Conservation (phyloP, 2,797 vertebrate genomes). For the Lacerta agilis region DNA sequence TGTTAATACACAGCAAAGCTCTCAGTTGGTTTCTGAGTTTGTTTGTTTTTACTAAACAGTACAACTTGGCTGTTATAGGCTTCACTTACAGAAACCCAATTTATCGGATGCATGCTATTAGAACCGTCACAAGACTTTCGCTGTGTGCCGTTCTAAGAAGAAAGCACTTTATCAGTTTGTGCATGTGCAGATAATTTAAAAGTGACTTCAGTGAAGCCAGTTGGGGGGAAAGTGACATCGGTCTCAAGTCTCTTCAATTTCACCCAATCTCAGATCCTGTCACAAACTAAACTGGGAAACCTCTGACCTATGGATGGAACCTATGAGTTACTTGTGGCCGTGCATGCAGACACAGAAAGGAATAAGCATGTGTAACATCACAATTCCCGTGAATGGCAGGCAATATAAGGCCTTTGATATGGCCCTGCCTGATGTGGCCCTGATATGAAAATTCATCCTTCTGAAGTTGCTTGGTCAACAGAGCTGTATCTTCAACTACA, state of each 20-base stretch:
- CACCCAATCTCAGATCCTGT: not conserved
- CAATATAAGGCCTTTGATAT: not conserved
- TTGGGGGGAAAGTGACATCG: conserved; percentile 8
- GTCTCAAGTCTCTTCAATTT: not conserved
- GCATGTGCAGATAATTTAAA: conserved; percentile 15
- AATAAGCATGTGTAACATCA: not conserved
- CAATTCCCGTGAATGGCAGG: not conserved
- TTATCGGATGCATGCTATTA: conserved; percentile 9
- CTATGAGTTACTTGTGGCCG: not conserved
- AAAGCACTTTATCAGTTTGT: not conserved
- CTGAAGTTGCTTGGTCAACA: not conserved
- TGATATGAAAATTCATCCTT: not conserved
- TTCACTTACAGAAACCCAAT: not conserved
- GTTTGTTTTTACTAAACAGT: not conserved
- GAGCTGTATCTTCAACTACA: not conserved
- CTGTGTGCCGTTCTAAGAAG: not conserved
- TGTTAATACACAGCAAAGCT: not conserved
- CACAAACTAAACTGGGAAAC: not conserved
- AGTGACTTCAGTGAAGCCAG: conserved; percentile 11
- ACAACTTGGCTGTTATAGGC: not conserved
- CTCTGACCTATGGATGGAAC: not conserved
- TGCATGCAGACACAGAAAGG: not conserved
- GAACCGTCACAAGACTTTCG: not conserved
- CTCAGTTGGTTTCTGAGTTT: not conserved
- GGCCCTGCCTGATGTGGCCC: not conserved